Base-by-base conservation (phyloP, 37 sponge, comb jelly and placozoan species). In the Ephydatia muelleri region DNA sequence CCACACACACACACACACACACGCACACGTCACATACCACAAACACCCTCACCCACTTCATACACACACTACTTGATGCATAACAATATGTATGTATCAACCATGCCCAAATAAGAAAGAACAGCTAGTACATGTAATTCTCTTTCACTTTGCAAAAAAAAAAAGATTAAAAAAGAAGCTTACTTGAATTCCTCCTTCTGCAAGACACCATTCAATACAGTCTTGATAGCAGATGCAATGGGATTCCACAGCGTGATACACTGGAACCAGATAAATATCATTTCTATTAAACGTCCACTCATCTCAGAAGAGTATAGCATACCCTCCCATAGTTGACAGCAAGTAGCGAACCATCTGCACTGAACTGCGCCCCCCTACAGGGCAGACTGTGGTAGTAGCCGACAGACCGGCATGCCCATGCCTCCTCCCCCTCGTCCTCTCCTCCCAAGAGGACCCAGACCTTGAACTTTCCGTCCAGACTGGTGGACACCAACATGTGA, bases 341-440 rank as follows among this genome's bases (percentile, higher is more conserved):
- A 35, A 96, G 77, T 35, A 96, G 47, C 19, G 95, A 93, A 1
- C 94, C 91, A 88, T 96, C 96, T 37, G 88, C 80, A 73, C 80
- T 78, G 83, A 96, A 93, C 40, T 57, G 47, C 3, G 78, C 88
- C 28, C 78, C 84, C 0, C 38, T 6, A 32, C 95, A 83, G 34
- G 89, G 87, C 65, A 84, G 75, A 19, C 75, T 67, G 39, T 87
- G 89, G 48, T 96, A 91, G 80, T 91, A 86, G 13, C 83, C 83
- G 2, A 84, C 95, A 48, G 92, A 84, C 2, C 72, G 80, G 47
- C 95, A 96, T 0, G 80, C 78, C 96, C 96, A 96, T 4, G 75
- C 80, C 35, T 27, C 70, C 30, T 36, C 68, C 38, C 30, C 72
- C 68, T 69, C 36, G 11, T 69, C 71, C 49, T 38, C 75, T 33